Percentiles rank a stretch among this genome's conserved stretches.
These are phyloP conservation scores for Maniola jurtina DNA, from an alignment of 1,140 invertebrate genomes.

Conservation along the genomic window DNA sequence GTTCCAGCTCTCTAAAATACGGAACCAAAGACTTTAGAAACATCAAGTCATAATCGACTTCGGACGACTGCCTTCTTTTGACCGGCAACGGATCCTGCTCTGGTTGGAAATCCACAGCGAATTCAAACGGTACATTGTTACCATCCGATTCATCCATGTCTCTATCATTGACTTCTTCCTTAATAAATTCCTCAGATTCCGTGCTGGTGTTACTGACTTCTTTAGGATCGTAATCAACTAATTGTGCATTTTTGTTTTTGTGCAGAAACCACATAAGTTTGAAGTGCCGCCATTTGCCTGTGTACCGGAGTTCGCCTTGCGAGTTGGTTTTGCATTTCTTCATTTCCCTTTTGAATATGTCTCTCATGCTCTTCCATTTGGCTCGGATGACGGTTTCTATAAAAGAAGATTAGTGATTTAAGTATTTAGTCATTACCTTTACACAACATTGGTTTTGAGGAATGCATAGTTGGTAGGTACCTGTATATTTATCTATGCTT, in stretches of 20 bases:
- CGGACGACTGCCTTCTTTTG: neutral
- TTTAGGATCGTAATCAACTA: neutral
- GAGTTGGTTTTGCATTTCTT: conserved; percentile 30
- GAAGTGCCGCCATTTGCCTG: conserved; percentile 48
- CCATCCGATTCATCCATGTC: neutral
- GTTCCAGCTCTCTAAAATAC: conserved; percentile 44
- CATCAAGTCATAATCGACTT: conserved; percentile 52
- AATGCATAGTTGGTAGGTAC: too few species aligned
- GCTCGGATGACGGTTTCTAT: conserved; percentile 39
- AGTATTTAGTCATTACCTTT: too few species aligned
- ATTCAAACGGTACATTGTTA: neutral
- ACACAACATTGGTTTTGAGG: too few species aligned
- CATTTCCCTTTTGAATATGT: conserved; percentile 43
- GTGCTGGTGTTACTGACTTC: neutral
- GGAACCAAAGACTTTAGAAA: conserved; percentile 56
- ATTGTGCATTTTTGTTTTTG: neutral
- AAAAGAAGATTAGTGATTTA: conserved; percentile 12
- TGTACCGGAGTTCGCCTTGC: conserved; percentile 28
- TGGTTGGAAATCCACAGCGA: neutral
- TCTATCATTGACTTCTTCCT: neutral
- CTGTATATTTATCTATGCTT: too few species aligned
- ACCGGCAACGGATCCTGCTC: conserved; percentile 6
- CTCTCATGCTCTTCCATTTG: conserved; percentile 57
- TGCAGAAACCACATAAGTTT: conserved; percentile 40
- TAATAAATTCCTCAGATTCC: neutral